These are phyloP conservation scores for Cryptocheilus praepositus DNA, from an alignment of 2,888 invertebrate genomes.

Conservation along the genomic window DNA sequence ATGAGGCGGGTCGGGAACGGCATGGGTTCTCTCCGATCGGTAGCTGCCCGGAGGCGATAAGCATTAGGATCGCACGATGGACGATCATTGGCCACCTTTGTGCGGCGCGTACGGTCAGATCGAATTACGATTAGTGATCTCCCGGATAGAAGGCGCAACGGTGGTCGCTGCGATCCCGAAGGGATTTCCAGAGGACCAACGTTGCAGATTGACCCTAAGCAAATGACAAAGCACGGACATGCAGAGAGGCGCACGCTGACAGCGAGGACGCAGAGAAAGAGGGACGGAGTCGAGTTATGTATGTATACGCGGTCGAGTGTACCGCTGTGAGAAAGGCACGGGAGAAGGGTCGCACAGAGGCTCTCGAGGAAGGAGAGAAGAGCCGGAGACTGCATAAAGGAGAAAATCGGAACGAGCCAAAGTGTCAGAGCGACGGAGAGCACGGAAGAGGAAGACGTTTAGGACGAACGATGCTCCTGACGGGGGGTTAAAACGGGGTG, in stretches of 20 bases:
- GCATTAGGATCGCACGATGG: constrained; percentile 51
- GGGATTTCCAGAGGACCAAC: constrained; percentile 56
- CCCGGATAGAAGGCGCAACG: constrained; percentile 47
- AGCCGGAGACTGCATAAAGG: constrained; percentile 4
- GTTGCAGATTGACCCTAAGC: constrained; percentile 67
- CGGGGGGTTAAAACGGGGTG: constrained; percentile 43
- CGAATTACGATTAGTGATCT: constrained; percentile 70
- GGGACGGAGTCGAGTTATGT: constrained; percentile 9
- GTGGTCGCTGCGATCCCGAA: constrained; percentile 36
- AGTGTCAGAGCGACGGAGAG: constrained; percentile 12
- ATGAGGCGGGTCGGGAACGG: constrained; percentile 29
- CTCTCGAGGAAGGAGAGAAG: constrained; percentile 30
- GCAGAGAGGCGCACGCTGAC: constrained; percentile 22
- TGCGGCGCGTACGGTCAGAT: constrained; percentile 59
- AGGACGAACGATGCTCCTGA: constrained; percentile 39
- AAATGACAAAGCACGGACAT: constrained; percentile 70
- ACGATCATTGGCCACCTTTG: constrained; percentile 57
- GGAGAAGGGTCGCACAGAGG: constrained; percentile 10
- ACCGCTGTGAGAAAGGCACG: constrained; percentile 28
- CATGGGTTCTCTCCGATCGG: constrained; percentile 33
- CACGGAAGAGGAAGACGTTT: constrained; percentile 22
- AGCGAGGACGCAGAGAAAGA: constrained; percentile 26
- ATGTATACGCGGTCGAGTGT: background rate
- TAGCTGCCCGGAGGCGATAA: constrained; percentile 47
- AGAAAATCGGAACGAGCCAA: constrained; percentile 14